Conservation (phyloP, 1,140 invertebrate genomes). For the Tetramorium simillimum region DNA sequence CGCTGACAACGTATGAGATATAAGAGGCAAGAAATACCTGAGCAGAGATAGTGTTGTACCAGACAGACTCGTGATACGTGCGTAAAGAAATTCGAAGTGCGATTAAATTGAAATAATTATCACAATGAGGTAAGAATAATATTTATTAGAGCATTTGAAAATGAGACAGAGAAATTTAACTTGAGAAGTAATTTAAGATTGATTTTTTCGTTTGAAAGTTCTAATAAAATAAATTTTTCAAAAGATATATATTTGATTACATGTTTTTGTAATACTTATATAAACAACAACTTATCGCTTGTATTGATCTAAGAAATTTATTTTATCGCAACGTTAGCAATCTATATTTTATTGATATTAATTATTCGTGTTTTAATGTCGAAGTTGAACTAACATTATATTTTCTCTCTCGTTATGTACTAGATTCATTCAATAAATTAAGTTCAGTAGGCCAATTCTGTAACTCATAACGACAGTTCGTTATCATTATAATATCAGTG, state of each 20-base stretch:
- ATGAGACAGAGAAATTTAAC: neutral
- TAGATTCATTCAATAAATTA: too few relatives aligned
- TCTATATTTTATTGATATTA: neutral
- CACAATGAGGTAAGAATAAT: slow-evolving; percentile 63
- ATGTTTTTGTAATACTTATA: neutral
- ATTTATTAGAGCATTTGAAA: slow-evolving; percentile 2
- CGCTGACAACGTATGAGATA: slow-evolving; percentile 64
- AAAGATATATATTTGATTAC: neutral
- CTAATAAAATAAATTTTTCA: neutral
- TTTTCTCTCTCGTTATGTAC: too few relatives aligned
- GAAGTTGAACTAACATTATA: too few relatives aligned
- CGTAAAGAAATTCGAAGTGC: neutral
- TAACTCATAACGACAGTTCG: too few relatives aligned
- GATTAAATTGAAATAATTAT: neutral
- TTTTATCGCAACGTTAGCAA: neutral
- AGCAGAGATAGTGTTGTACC: slow-evolving; percentile 50
- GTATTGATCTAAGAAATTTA: neutral
- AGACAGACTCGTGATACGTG: slow-evolving; percentile 9
- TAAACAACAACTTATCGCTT: too few relatives aligned
- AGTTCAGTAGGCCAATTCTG: too few relatives aligned
- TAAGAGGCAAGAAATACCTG: slow-evolving; percentile 47
- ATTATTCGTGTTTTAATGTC: neutral
- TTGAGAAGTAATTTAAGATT: neutral
- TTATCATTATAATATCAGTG: too few relatives aligned
- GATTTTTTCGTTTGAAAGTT: neutral